Evolutionary conservation across 2,888 invertebrate genomes (phyloP).

Genomic region (Apotomis betuletana): DNA sequence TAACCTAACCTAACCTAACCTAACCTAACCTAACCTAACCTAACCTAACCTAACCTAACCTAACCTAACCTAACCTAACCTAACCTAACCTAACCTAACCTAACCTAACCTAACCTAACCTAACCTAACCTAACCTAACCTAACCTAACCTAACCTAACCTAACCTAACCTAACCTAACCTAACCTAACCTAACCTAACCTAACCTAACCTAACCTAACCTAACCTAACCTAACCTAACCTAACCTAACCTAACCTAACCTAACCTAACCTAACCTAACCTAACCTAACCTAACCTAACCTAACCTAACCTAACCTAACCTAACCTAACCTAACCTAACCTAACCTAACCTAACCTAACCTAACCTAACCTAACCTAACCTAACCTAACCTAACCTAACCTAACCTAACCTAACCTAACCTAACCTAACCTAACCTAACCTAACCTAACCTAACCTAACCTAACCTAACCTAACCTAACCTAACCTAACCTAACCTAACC

Average conservation of each 20-base stretch:
- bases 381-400: constrained; percentile 48
- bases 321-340: no score
- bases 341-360: no score
- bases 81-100: constrained; percentile 31
- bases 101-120: constrained; percentile 36
- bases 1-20: constrained; percentile 16
- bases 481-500: constrained; percentile 51
- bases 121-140: constrained; percentile 37
- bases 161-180: constrained; percentile 33
- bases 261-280: constrained; percentile 40
- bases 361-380: constrained; percentile 45
- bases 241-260: constrained; percentile 37
- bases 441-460: constrained; percentile 49
- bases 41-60: constrained; percentile 16
- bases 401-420: constrained; percentile 48
- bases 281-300: constrained; percentile 39
- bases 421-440: constrained; percentile 49
- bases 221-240: constrained; percentile 38
- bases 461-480: constrained; percentile 50
- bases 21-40: constrained; percentile 16
- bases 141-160: constrained; percentile 34
- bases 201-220: constrained; percentile 39
- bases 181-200: constrained; percentile 32
- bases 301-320: constrained; percentile 29
- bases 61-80: constrained; percentile 14